phyloP scores from a whole-genome alignment of 2,113 vertebrate genomes.

The Macquaria australasica region DNA sequence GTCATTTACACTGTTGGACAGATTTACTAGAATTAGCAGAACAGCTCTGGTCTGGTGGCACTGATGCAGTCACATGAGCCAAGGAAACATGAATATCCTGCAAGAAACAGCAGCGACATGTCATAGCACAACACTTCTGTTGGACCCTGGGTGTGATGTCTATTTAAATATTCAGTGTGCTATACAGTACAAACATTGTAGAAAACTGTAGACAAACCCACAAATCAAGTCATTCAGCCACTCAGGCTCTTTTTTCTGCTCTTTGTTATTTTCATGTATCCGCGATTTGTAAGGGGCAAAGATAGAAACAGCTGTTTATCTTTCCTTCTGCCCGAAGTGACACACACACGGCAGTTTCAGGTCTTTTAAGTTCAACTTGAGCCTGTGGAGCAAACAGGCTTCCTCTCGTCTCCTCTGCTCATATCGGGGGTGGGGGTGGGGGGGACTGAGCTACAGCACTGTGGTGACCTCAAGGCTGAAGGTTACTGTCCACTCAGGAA shows the following conservation, averaged over 20 bases:
- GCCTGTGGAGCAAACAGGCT: neutral
- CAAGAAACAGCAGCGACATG: neutral
- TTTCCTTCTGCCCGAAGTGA: neutral
- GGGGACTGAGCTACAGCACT: neutral
- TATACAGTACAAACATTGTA: conserved; percentile 40
- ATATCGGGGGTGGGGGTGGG: neutral
- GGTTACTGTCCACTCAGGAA: conserved; percentile 97
- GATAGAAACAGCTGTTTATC: conserved; percentile 4
- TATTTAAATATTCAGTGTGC: conserved; percentile 10
- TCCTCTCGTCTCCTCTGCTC: conserved; percentile 19
- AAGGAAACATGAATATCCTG: conserved; percentile 1
- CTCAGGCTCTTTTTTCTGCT: neutral
- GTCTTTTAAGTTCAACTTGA: conserved; percentile 47
- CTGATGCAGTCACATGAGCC: conserved; percentile 41
- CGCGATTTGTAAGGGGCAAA: conserved; percentile 11
- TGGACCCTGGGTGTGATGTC: conserved; percentile 17
- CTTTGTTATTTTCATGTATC: neutral
- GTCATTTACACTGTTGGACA: neutral
- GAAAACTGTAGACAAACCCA: conserved; percentile 19
- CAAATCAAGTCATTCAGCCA: neutral
- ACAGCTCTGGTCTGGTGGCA: conserved; percentile 8
- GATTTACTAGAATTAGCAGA: neutral
- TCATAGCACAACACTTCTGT: neutral
- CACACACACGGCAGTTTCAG: neutral
- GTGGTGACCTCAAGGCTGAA: neutral